These are phyloP conservation scores for Strigamia crassipes DNA, from an alignment of 2,888 invertebrate genomes.

Conservation along the genomic window DNA sequence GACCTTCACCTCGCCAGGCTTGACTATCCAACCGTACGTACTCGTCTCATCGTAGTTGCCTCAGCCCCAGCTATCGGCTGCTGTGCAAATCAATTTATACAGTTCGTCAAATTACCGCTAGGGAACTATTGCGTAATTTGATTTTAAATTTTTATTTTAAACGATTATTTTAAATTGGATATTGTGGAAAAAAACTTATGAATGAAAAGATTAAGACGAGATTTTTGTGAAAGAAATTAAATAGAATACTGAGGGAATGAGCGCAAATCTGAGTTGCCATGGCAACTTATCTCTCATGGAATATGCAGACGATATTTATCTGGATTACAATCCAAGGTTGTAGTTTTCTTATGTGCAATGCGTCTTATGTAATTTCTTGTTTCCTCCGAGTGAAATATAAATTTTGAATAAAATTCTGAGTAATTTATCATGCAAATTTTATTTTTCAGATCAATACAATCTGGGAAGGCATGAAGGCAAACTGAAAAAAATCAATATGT, in stretches of 20 bases:
- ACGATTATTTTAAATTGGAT: no score
- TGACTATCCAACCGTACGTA: constrained; percentile 30
- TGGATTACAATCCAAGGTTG: neutral
- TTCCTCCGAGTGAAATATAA: neutral
- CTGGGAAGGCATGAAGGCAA: neutral
- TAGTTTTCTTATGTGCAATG: neutral
- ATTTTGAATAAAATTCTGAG: neutral
- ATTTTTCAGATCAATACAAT: neutral
- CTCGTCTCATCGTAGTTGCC: neutral
- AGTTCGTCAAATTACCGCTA: neutral
- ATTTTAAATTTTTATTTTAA: neutral
- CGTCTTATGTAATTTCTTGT: neutral
- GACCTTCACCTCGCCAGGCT: constrained; percentile 42
- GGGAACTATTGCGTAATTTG: neutral
- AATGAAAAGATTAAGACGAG: no score
- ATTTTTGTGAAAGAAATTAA: neutral
- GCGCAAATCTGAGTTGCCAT: neutral
- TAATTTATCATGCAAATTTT: no score
- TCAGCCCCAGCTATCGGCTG: constrained; percentile 3
- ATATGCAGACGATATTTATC: neutral
- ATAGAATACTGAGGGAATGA: neutral
- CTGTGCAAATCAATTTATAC: neutral
- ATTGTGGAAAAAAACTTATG: no score
- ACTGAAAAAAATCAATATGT: neutral
- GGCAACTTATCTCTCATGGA: neutral